phyloP scores from a whole-genome alignment of 2,113 vertebrate species.

The Cephalopterus ornatus region DNA sequence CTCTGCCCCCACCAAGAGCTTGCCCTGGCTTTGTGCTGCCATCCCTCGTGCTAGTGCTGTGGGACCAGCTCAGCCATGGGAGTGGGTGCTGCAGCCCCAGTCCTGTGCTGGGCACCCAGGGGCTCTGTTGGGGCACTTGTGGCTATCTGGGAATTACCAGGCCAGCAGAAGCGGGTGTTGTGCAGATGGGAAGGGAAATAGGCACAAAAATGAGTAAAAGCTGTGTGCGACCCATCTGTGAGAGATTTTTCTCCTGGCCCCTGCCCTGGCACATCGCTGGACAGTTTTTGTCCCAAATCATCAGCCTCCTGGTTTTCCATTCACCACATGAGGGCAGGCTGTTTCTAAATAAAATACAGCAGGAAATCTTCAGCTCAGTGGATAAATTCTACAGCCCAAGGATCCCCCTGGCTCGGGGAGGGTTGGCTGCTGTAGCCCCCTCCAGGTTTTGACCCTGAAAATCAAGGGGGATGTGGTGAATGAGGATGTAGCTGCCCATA shows the following conservation, averaged over 20 bases:
- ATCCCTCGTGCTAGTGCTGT: accelerated
- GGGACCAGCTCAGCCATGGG: not conserved
- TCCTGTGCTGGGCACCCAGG: not conserved
- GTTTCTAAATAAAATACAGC: slow-evolving; percentile 40
- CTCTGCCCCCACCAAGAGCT: not conserved
- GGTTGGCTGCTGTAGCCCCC: not conserved
- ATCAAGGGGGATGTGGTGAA: accelerated
- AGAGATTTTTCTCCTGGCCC: not conserved
- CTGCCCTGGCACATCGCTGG: not conserved
- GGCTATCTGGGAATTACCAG: not conserved
- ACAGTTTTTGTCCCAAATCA: not conserved
- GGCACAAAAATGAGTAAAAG: not conserved
- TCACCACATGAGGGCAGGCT: slow-evolving; percentile 75
- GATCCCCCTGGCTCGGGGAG: not conserved
- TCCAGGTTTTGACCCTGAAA: not conserved
- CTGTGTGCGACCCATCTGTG: not conserved
- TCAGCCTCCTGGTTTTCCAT: not conserved
- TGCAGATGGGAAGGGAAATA: not conserved
- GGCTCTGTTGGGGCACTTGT: not conserved
- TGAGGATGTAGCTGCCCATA: accelerated
- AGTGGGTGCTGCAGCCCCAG: accelerated
- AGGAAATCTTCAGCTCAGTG: not conserved
- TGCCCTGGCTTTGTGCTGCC: not conserved
- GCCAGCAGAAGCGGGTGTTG: not conserved
- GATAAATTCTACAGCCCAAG: not conserved